Percentiles rank a stretch among this genome's conserved stretches.
Evolutionary conservation across 2,888 invertebrate species (phyloP).

Genomic region (Protula sp.): DNA sequence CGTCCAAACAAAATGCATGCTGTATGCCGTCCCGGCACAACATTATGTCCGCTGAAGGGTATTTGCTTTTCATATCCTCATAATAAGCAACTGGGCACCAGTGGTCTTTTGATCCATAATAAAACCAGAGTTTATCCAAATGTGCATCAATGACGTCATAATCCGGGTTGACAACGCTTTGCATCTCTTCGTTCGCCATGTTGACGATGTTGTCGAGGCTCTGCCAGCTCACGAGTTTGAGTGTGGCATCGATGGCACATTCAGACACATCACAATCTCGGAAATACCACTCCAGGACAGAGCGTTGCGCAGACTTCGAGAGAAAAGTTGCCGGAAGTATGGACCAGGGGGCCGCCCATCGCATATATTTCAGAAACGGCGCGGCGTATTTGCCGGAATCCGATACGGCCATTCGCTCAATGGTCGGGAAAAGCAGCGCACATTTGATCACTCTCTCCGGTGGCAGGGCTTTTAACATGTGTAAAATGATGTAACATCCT

Average conservation of each 20-base stretch:
- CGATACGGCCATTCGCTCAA: background rate
- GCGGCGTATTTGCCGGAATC: background rate
- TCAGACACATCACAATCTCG: background rate
- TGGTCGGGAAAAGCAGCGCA: background rate
- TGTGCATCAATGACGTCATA: background rate
- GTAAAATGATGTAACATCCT: background rate
- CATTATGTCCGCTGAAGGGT: background rate
- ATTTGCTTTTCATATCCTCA: background rate
- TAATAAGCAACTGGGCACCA: background rate
- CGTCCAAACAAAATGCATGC: background rate
- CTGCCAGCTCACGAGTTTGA: background rate
- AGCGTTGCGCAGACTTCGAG: background rate
- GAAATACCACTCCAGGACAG: background rate
- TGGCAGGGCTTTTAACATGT: background rate
- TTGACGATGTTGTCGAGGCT: background rate
- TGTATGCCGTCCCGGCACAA: background rate
- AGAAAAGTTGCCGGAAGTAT: background rate
- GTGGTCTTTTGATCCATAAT: background rate
- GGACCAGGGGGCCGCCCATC: background rate
- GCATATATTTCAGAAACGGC: background rate
- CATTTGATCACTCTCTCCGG: background rate
- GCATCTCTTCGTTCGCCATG: background rate
- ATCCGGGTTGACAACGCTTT: background rate
- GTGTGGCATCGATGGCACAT: background rate
- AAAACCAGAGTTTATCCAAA: background rate